phyloP scores from a whole-genome alignment of 1,140 invertebrate species.

The Atta cephalotes region DNA sequence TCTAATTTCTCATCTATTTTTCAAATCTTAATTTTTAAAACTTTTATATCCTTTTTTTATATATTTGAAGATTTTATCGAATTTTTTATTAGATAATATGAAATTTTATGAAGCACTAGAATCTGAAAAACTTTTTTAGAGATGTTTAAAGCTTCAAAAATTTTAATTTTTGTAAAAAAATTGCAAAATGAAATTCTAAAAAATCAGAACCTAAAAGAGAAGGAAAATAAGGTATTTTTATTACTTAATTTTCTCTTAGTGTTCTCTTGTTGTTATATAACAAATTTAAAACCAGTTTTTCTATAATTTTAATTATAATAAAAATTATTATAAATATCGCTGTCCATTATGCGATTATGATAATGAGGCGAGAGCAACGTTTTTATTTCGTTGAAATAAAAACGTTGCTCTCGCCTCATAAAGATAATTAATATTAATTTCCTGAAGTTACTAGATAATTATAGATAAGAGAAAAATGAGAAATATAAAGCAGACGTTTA shows the following conservation, averaged over 20 bases:
- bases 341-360: not conserved
- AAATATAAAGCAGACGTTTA: not conserved
- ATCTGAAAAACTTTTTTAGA: not conserved
- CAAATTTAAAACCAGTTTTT: not conserved
- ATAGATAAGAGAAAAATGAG: not conserved
- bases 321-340: not conserved
- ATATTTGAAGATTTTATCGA: not conserved
- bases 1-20: not conserved
- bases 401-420: not conserved
- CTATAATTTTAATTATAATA: conserved; percentile 3
- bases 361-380: not conserved
- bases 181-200: not conserved
- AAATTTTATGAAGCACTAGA: not conserved
- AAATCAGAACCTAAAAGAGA: not conserved
- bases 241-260: not conserved
- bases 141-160: not conserved
- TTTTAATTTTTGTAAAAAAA: not conserved
- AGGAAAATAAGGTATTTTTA: not conserved
- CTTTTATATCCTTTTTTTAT: not conserved
- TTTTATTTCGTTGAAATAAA: conserved; percentile 18
- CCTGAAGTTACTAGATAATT: conserved; percentile 28
- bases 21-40: not conserved
- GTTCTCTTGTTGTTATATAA: not conserved
- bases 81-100: not conserved
- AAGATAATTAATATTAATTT: conserved; percentile 32